phyloP scores from a whole-genome alignment of 2,113 vertebrate species.

The Istiophorus platypterus region DNA sequence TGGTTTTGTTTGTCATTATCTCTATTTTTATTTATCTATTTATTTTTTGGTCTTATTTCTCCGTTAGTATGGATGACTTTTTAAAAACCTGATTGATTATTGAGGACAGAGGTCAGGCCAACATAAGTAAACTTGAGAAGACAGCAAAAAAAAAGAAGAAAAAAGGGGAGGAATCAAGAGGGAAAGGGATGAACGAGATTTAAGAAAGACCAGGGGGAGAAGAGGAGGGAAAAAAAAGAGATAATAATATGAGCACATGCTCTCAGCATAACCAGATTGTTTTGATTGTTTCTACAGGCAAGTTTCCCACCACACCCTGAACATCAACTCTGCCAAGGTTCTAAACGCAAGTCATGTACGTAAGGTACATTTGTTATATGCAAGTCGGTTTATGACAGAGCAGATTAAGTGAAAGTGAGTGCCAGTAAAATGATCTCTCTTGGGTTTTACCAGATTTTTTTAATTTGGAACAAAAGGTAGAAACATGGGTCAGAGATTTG shows the following conservation, averaged over 20 bases:
- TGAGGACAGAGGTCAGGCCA: not conserved
- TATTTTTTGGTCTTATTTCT: not conserved
- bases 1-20: not conserved
- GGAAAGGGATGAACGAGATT: not conserved
- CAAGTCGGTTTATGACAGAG: not conserved
- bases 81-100: not conserved
- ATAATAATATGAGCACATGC: not conserved
- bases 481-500: not conserved
- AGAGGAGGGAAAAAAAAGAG: too few relatives aligned
- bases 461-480: not conserved
- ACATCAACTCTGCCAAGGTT: constrained; percentile 56
- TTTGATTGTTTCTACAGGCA: constrained; percentile 47
- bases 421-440: not conserved
- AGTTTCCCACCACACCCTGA: constrained; percentile 77
- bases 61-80: not conserved
- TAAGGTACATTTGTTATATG: not conserved
- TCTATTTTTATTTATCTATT: too few relatives aligned
- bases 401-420: not conserved
- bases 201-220: not conserved
- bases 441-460: not conserved
- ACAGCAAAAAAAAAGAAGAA: not conserved
- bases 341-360: constrained; percentile 1
- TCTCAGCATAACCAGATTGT: constrained; percentile 59
- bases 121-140: not conserved
- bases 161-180: not conserved